Evolutionary conservation across 2,888 invertebrate species (phyloP), one percentile per base, ranked within the genome.

Genomic region (Phoenoteleia sp.): DNA sequence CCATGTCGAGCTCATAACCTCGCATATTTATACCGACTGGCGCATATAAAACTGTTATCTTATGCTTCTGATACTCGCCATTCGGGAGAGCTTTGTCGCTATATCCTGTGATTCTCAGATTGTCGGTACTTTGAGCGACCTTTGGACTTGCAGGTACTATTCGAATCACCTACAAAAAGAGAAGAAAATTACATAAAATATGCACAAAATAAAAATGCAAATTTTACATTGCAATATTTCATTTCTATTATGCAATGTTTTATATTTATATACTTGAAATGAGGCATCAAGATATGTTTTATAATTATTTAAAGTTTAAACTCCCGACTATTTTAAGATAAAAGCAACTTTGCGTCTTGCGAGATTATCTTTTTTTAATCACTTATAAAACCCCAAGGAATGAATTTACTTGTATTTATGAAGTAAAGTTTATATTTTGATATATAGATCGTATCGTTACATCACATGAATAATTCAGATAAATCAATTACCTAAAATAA

Each of bases 11-110:
- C 92, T 93, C 93, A 90, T 93, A 93, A 93, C 90, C 91, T 92
- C 86, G 87, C 89, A 91, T 93, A 92, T 93, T 93, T 93, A 93
- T 92, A 91, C 87, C 87, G 88, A 80, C 86, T 87, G 88, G 72
- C 71, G 90, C 89, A 90, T 92, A 92, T 93, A 93, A 93, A 93
- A 92, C 89, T 91, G 91, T 92, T 92, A 93, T 88, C 89, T 93
- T 93, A 93, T 93, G 92, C 72, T 85, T 85, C 82, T 81, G 83
- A 81, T 85, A 81, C 69, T 64, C 58, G 62, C 64, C 81, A 62
- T 77, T 85, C 77, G 60, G 42, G 72, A 77, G 81, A 81, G 74
- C 79, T 84, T 77, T 79, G 79, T 75, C 75, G 81, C 81, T 81
- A 62, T 75, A 75, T 81, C 54, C 75, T 74, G 79, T 54, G 77